Base-by-base conservation (phyloP, 1,140 invertebrate genomes). In the Zophobas atratus region DNA sequence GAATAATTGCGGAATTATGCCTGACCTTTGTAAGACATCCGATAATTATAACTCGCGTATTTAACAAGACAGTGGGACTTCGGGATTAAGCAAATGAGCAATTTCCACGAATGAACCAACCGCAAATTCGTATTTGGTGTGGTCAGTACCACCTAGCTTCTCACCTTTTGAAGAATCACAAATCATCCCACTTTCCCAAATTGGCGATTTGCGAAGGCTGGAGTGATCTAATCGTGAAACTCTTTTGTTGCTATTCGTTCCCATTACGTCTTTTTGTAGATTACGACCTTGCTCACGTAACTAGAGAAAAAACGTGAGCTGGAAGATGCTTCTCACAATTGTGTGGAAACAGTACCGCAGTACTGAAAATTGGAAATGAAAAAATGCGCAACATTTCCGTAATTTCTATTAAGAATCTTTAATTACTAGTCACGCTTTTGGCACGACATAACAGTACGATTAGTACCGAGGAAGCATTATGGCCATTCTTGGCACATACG, bases 241-340 rank as follows among this genome's bases (percentile, higher is more conserved):
- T 67, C 2, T 67, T 67, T 67, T 67, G 60, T 67, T 43, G 38
- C 60, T 39, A 63, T 67, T 67, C 32, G 60, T 67, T 67, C 38
- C 39, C 38, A 67, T 67, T 60, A 60, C 56, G 56, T 60, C 56
- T 60, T 60, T 67, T 41, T 43, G 39, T 67, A 33, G 38, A 1
- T 67, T 67, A 43, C 60, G 60, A 67, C 60, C 60, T 67, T 67
- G 60, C 60, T 67, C 38, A 67, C 39, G 39, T 67, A 67, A 67
- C 39, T 20, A 67, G 60, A 67, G 33, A 32, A 36, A 20, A 60
- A 60, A n/a, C 57, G 35, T 63, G 57, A 51, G 49, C 3, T 63
- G 6, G 36, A 51, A 67, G 60, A 67, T 67, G 38, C 60, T 67
- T 67, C 60, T 43, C 60, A 67, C 60, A 67, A 67, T 67, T 67